A percentile compares a stretch with the other conserved stretches of the same genome.
Conservation (phyloP, 1,140 invertebrate genomes). For the Lepidurus packardi region DNA sequence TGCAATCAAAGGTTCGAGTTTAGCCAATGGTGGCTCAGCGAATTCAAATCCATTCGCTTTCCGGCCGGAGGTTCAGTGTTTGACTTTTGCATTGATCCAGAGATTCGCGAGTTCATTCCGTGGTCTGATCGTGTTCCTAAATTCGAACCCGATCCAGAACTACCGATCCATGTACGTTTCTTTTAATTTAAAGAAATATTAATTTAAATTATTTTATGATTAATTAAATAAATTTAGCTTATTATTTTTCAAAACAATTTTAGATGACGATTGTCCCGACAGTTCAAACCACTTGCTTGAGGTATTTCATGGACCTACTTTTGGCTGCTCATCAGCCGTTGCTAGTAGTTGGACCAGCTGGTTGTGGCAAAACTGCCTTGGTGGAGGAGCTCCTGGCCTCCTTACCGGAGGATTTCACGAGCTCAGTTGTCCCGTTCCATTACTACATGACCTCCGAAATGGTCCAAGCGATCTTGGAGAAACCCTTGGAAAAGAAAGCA, state of each 20-base stretch:
- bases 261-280: conserved; percentile 87
- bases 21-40: conserved; percentile 94
- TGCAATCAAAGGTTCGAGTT: conserved; percentile 87
- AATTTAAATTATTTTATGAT: too few species aligned
- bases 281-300: conserved; percentile 80
- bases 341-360: conserved; percentile 69
- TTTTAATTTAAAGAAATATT: too few species aligned
- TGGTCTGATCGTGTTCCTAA: conserved; percentile 84
- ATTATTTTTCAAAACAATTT: conserved; percentile 25
- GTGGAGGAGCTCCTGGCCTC: conserved; percentile 75
- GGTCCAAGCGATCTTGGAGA: conserved; percentile 90
- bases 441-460: conserved; percentile 95
- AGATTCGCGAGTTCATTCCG: conserved; percentile 78
- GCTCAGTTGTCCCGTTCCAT: conserved; percentile 91
- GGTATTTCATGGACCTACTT: conserved; percentile 82
- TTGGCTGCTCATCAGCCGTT: conserved; percentile 82
- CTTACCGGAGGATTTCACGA: conserved; percentile 77
- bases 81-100: conserved; percentile 87
- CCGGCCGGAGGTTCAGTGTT: conserved; percentile 78
- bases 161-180: conserved; percentile 71
- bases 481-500: conserved; percentile 94
- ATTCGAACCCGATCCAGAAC: conserved; percentile 85
- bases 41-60: conserved; percentile 93
- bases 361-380: conserved; percentile 83
- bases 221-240: not conserved